Conservation (phyloP, 2,113 vertebrate species). For the mouse (Mus musculus) region GRCm39 chr2:168128001-168128500, state of each 20-base stretch:
- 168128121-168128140: background rate
- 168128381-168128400: background rate
- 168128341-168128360: background rate
- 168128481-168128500: background rate
- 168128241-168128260: background rate
- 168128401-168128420: background rate
- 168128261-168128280: background rate
- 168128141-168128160: background rate
- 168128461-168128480: background rate
- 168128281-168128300: background rate
- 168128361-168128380: background rate
- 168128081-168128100: background rate
- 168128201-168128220: background rate
- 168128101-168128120: background rate
- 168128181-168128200: background rate
- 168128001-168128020: background rate
- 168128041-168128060: background rate
- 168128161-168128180: background rate
- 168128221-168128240: too few relatives aligned
- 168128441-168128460: background rate
- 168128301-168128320: background rate
- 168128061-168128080: background rate
- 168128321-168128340: background rate
- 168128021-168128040: background rate
- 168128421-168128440: fast-evolving